Base-by-base conservation (phyloP, 2,888 invertebrate genomes). In the Nemapogon koenigi region DNA sequence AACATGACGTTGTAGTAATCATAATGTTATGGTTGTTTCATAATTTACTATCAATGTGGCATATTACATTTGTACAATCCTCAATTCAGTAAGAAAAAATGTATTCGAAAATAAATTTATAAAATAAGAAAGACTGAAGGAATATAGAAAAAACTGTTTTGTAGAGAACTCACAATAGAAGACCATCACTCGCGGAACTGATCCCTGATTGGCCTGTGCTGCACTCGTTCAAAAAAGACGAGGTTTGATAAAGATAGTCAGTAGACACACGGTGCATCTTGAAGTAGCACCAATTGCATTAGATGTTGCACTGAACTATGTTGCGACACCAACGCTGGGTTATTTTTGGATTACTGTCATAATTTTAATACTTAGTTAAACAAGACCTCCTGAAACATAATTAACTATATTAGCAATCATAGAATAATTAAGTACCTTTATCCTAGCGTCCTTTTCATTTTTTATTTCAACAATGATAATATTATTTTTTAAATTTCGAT, bases 141-240 rank as follows among this genome's bases (percentile, higher is more conserved):
- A 27, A 14, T 16, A 4, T 27, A 28, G 28, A 16, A 31, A 16
- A 25, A 65, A 56, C 67, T 72, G 65, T 76, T 73, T 78, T 78
- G 59, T 78, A 78, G 78, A 75, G 66, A 75, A 59, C 64, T 58
- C 68, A 73, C 59, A 75, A 63, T 66, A 87, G 93, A 85, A 86
- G 92, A 83, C 89, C 87, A 67, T 94, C 93, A 63, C 84, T 94
- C 80, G 93, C 93, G 62, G 95, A 96, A 83, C 84, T 94, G 83
- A 95, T 96, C 76, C 95, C 94, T 65, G 95, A 95, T 83, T 96
- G 95, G 94, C 95, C 95, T 64, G 88, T 87, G 69, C 88, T 92
- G 68, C 89, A 90, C 78, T 88, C 86, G 82, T 86, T 87, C 84
- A 83, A 83, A 82, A 86, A 82, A 83, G 84, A 87, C 85, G 91